Evolutionary conservation across 1,140 invertebrate species (phyloP).

Genomic region (Cherax quadricarinatus): DNA sequence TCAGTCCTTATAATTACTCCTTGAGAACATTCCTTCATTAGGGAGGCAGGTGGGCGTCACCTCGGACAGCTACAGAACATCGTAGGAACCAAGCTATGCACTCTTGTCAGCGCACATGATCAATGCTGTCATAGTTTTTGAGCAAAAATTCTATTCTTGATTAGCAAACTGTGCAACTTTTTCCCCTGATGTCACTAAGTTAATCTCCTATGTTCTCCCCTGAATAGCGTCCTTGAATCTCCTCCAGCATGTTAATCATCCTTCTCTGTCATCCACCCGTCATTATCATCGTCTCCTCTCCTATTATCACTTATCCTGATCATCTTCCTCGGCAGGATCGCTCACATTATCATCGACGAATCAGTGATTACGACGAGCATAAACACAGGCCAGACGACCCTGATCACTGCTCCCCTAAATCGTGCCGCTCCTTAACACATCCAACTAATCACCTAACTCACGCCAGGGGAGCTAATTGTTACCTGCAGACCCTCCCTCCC

Average conservation of each 20-base stretch:
- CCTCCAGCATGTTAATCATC: conserved; percentile 4
- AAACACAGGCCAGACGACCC: not conserved
- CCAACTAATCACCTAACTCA: conserved; percentile 25
- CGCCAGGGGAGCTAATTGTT: not conserved
- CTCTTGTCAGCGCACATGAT: too few species aligned
- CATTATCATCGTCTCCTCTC: conserved; percentile 15
- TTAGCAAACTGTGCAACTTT: not conserved
- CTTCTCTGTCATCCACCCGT: not conserved
- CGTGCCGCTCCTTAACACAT: not conserved
- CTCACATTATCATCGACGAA: not conserved
- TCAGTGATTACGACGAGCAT: not conserved
- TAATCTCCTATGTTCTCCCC: not conserved
- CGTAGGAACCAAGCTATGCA: too few species aligned
- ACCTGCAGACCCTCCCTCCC: conserved; percentile 4
- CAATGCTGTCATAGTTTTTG: too few species aligned
- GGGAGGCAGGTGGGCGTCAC: not conserved
- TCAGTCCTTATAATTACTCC: conserved; percentile 33
- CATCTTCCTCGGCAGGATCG: conserved; percentile 4
- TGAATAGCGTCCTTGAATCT: not conserved
- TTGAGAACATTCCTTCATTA: not conserved
- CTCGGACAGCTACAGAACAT: not conserved
- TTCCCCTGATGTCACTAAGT: not conserved
- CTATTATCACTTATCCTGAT: conserved; percentile 32
- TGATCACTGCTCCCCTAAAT: not conserved
- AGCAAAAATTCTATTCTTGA: too few species aligned